Conservation (phyloP, 2,113 vertebrate species). For the Panthera tigris region DNA sequence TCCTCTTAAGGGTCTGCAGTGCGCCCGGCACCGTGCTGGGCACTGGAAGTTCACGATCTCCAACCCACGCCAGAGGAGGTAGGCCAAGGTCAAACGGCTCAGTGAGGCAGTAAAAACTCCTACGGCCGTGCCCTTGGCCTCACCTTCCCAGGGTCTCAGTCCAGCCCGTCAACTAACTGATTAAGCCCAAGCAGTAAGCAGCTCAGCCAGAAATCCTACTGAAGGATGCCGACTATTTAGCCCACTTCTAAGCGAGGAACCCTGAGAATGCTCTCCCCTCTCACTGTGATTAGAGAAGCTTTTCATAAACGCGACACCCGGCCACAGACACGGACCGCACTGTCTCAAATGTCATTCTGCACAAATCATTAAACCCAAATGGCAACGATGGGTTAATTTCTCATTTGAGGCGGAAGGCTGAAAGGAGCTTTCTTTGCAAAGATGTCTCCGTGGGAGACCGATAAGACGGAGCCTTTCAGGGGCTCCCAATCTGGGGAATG, state of each 20-base stretch:
- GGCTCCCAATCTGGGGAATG: neutral
- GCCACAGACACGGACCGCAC: constrained; percentile 55
- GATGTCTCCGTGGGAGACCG: constrained; percentile 9
- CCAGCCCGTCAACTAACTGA: neutral
- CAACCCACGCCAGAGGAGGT: neutral
- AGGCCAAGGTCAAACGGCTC: neutral
- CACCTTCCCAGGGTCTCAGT: neutral
- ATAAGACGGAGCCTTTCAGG: neutral
- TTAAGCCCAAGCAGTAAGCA: neutral
- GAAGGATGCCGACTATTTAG: neutral
- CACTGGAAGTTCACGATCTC: too few relatives aligned
- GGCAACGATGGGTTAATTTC: neutral
- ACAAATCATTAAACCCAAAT: neutral
- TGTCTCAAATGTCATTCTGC: neutral
- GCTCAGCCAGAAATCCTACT: neutral
- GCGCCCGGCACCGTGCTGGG: neutral
- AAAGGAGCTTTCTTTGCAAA: neutral
- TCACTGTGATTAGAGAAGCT: neutral
- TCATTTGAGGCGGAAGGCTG: neutral
- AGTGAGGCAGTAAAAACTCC: neutral
- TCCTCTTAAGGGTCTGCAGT: neutral
- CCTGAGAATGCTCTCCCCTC: neutral
- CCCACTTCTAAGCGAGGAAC: neutral
- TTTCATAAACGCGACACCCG: neutral
- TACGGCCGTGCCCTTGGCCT: neutral